phyloP scores from a whole-genome alignment of 2,113 vertebrate genomes.

The Struthio camelus region DNA sequence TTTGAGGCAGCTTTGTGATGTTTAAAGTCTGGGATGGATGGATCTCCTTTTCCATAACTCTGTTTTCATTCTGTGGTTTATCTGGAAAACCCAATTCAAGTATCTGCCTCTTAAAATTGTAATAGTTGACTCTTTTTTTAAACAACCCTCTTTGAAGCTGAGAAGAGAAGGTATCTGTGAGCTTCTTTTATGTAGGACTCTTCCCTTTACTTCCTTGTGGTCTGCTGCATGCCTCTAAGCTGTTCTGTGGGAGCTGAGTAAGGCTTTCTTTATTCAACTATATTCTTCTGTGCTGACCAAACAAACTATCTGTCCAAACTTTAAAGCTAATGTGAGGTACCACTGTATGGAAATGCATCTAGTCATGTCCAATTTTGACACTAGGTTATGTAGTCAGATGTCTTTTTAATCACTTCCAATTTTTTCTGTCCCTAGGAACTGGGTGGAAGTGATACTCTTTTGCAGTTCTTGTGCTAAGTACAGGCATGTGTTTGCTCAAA shows the following conservation, averaged over 20 bases:
- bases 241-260: background rate
- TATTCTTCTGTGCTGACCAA: conserved; percentile 6
- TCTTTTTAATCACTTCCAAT: background rate
- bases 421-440: conserved; percentile 17
- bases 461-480: background rate
- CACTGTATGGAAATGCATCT: background rate
- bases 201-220: conserved; percentile 9
- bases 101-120: background rate
- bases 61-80: background rate
- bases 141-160: conserved; percentile 6
- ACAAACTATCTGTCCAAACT: conserved; percentile 7
- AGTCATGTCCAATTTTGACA: background rate
- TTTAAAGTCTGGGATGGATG: background rate
- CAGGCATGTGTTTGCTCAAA: background rate
- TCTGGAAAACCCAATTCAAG: background rate
- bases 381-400: background rate
- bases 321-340: background rate
- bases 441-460: background rate
- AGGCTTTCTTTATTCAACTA: background rate
- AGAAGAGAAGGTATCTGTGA: background rate
- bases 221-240: background rate
- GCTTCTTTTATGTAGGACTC: background rate
- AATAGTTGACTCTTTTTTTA: background rate
- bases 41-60: background rate
- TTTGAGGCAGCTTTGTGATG: background rate